These are phyloP conservation scores for Opisthocomus hoazin DNA, from an alignment of 2,113 vertebrate genomes.

Conservation along the genomic window DNA sequence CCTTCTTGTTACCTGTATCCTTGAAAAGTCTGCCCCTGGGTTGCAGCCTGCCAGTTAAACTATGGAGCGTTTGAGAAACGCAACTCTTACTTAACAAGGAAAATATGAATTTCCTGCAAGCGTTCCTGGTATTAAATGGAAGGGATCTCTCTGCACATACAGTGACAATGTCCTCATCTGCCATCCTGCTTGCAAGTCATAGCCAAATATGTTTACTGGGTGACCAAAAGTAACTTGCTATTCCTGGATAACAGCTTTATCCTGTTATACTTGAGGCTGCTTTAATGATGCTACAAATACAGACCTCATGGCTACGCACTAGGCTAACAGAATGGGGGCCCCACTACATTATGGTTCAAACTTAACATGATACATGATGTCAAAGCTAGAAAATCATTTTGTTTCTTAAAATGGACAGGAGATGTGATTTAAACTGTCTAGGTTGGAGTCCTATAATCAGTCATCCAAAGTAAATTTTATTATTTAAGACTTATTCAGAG, in stretches of 20 bases:
- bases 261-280: background rate
- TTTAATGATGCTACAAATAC: background rate
- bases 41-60: background rate
- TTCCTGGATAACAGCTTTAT: background rate
- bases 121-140: rapidly evolving
- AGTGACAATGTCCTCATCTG: background rate
- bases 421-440: constrained; percentile 10
- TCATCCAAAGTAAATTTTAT: constrained; percentile 19
- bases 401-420: background rate
- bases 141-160: background rate
- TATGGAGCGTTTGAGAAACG: background rate
- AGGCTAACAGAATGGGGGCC: background rate
- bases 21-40: background rate
- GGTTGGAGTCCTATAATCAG: background rate
- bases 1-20: background rate
- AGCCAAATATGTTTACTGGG: background rate
- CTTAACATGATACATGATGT: background rate
- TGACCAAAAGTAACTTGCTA: background rate
- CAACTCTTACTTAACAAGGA: background rate
- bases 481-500: constrained; percentile 31
- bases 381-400: background rate
- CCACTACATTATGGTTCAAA: background rate
- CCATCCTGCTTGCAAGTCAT: background rate
- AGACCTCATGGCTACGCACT: rapidly evolving
- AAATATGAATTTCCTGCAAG: background rate